Base-by-base conservation (phyloP, 2,888 invertebrate genomes). In the Drosophila gaucha region DNA sequence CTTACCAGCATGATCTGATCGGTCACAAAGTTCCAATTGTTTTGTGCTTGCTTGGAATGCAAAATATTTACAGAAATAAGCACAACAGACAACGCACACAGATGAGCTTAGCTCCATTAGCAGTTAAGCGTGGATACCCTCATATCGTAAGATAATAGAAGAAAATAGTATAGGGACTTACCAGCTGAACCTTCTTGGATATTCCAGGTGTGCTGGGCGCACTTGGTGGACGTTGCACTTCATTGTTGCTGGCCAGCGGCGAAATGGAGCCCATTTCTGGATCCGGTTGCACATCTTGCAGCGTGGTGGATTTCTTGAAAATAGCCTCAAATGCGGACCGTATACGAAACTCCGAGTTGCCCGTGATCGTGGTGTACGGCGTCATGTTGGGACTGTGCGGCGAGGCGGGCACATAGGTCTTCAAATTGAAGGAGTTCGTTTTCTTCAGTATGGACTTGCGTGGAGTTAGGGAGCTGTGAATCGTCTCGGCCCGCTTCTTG, bases 361-460 rank as follows among this genome's bases (percentile, higher is more conserved):
- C 97, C 0, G 97, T 97, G 16, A 97, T 97, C 0, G 97, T 97
- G 20, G 96, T 96, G 87, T 97, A 97, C 0, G 95, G 92, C 73
- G 94, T 91, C 4, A 92, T 91, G 30, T 92, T 92, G 1, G 94
- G 94, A 90, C 95, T 94, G 84, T 93, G 92, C 58, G 94, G 92
- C 20, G 80, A 92, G 44, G 93, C 91, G 3, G 94, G 94, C 64
- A 93, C 92, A 85, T 94, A 94, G 41, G 94, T 93, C 83, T 93
- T 93, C 30, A 96, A 90, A 0, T 96, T 96, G 92, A 97, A 97
- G 8, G 97, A 97, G 92, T 97, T 96, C 0, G 97, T 97, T 92
- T 98, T 98, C 93, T 98, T 98, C 67, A 98, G 92, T 89, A 98
- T 98, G 0, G 98, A 98, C 90, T 98, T 97, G 71, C 95, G 95